Conservation (phyloP, 2,113 vertebrate species). For the Stomatorhinus ivindoensis region DNA sequence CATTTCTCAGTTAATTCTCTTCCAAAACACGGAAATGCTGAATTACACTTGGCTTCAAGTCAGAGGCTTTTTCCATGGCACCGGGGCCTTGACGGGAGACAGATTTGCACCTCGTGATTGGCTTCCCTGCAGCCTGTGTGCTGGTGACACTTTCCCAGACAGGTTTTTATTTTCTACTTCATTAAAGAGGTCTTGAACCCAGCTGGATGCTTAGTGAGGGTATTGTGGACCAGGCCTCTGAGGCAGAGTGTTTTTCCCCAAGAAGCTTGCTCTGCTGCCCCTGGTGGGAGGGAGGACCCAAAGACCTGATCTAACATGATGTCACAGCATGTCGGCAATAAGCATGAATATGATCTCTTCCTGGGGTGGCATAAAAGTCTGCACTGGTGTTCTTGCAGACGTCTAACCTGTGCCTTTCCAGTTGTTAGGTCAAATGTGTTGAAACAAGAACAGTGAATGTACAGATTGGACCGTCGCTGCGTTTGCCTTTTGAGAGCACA, state of each 20-base stretch:
- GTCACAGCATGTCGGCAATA: background rate
- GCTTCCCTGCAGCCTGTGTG: background rate
- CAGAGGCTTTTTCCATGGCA: background rate
- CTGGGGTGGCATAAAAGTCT: background rate
- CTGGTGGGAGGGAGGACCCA: background rate
- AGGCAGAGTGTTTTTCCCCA: background rate
- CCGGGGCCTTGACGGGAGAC: background rate
- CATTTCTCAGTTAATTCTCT: conserved; percentile 5
- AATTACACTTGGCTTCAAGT: background rate
- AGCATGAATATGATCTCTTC: background rate
- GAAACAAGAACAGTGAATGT: background rate
- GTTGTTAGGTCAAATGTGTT: background rate
- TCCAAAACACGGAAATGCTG: background rate
- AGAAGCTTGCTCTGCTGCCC: background rate
- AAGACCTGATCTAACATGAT: background rate
- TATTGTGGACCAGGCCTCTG: background rate
- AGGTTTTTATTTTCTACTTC: conserved; percentile 3
- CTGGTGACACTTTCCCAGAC: background rate
- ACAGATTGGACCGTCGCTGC: too few relatives aligned
- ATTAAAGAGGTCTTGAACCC: background rate
- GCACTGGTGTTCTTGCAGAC: background rate
- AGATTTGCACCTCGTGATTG: background rate
- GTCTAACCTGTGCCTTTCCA: background rate
- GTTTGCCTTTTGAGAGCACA: background rate
- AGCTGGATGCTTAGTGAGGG: background rate